Conservation (phyloP, 2,797 vertebrate species). For the Dallia pectoralis region DNA sequence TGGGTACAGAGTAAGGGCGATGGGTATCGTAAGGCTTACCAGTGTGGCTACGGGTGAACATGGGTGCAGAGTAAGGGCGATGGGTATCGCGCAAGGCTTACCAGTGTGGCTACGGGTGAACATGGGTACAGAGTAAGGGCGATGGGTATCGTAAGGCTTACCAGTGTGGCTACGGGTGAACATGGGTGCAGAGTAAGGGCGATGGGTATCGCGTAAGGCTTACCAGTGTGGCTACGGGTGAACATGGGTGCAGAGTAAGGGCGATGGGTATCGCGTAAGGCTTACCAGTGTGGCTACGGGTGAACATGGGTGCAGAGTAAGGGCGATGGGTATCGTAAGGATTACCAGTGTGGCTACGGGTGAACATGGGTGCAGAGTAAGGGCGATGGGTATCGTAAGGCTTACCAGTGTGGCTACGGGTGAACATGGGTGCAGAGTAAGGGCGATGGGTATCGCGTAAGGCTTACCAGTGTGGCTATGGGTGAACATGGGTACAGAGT, state of each 20-base stretch:
- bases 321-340: slow-evolving; percentile 72
- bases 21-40: slow-evolving; percentile 87
- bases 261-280: slow-evolving; percentile 72
- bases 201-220: slow-evolving; percentile 79
- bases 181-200: slow-evolving; percentile 72
- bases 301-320: slow-evolving; percentile 72
- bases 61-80: slow-evolving; percentile 73
- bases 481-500: slow-evolving; percentile 71
- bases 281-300: slow-evolving; percentile 99
- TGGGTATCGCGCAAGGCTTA: slow-evolving; percentile 84
- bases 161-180: slow-evolving; percentile 95
- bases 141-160: slow-evolving; percentile 84
- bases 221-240: slow-evolving; percentile 98
- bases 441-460: slow-evolving; percentile 71
- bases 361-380: slow-evolving; percentile 72
- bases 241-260: slow-evolving; percentile 73
- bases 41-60: slow-evolving; percentile 91
- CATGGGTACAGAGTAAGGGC: slow-evolving; percentile 72
- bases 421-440: slow-evolving; percentile 72
- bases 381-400: slow-evolving; percentile 72
- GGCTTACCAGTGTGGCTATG: slow-evolving; percentile 99
- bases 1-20: slow-evolving; percentile 73
- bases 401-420: slow-evolving; percentile 99
- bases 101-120: slow-evolving; percentile 95
- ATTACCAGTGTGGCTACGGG: slow-evolving; percentile 99